Percentiles rank a stretch among this genome's conserved stretches.
Conservation (phyloP, 2,888 invertebrate species). For the Limnephilus lunatus region DNA sequence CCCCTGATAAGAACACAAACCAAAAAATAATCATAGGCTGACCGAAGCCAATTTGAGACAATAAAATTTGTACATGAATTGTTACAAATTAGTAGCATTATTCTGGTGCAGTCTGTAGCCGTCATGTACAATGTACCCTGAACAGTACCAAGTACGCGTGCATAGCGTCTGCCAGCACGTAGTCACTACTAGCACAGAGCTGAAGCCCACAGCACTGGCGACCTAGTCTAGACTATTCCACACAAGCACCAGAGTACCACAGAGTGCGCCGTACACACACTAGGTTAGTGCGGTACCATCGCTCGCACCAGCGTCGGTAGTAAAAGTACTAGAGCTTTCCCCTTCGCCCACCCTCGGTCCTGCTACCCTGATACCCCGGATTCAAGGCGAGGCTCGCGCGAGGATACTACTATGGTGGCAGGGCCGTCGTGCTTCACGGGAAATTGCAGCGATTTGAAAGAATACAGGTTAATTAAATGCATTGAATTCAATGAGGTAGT, state of each 20-base stretch:
- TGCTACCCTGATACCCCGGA: constrained; percentile 34
- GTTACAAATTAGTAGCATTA: not conserved
- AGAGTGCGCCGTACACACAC: not conserved
- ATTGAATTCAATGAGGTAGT: not conserved
- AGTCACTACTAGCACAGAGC: not conserved
- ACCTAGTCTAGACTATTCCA: constrained; percentile 76
- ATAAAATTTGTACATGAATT: not conserved
- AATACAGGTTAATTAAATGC: constrained; percentile 30
- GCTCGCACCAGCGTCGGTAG: not conserved
- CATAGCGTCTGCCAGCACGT: not conserved
- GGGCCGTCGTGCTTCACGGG: not conserved
- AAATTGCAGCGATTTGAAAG: not conserved
- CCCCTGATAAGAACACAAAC: too few species aligned
- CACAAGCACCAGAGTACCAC: constrained; percentile 32
- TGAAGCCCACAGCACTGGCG: constrained; percentile 76
- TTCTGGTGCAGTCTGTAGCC: not conserved
- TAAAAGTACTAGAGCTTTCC: constrained; percentile 4
- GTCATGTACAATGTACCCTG: not conserved
- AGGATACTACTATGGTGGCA: not conserved
- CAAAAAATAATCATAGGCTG: too few species aligned
- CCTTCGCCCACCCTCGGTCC: constrained; percentile 18
- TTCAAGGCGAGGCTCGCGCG: not conserved
- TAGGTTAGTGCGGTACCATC: not conserved
- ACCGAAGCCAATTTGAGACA: not conserved
- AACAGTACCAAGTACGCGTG: not conserved